Evolutionary conservation across 2,113 vertebrate species (phyloP).

Genomic region (Natator depressus): DNA sequence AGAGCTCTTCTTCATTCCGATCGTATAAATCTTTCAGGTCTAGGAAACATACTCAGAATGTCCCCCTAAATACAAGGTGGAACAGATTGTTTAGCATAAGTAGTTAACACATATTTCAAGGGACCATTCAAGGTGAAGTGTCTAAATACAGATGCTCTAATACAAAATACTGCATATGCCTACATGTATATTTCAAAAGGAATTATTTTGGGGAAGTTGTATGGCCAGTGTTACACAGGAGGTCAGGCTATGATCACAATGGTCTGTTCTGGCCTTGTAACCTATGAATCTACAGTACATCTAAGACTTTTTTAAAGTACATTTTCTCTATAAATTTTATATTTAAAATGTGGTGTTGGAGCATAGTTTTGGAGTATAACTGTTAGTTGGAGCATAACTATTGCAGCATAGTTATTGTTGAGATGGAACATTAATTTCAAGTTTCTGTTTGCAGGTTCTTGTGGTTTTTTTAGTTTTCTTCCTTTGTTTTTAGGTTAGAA

Average conservation of each 20-base stretch:
- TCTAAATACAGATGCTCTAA: not conserved
- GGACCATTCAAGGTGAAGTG: not conserved
- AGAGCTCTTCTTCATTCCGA: no score
- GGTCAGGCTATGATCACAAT: not conserved
- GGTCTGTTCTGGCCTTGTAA: not conserved
- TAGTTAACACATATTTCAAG: no score
- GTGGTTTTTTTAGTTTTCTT: not conserved
- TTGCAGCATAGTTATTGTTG: not conserved
- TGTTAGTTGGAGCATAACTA: no score
- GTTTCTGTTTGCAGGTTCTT: not conserved
- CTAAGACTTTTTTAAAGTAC: not conserved
- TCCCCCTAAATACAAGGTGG: no score
- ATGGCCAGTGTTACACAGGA: not conserved
- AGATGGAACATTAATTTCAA: not conserved
- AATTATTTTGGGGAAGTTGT: not conserved
- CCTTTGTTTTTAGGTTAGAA: accelerated
- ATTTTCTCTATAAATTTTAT: not conserved
- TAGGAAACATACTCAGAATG: no score
- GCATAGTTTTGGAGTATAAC: no score
- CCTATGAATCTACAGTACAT: not conserved
- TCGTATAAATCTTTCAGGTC: no score
- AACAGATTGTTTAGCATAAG: no score
- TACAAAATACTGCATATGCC: not conserved
- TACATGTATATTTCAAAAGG: not conserved
- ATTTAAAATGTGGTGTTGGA: not conserved